Evolutionary conservation across 2,113 vertebrate species (phyloP), one percentile per base, ranked within the genome.

Genomic region (Xyrauchen texanus): DNA sequence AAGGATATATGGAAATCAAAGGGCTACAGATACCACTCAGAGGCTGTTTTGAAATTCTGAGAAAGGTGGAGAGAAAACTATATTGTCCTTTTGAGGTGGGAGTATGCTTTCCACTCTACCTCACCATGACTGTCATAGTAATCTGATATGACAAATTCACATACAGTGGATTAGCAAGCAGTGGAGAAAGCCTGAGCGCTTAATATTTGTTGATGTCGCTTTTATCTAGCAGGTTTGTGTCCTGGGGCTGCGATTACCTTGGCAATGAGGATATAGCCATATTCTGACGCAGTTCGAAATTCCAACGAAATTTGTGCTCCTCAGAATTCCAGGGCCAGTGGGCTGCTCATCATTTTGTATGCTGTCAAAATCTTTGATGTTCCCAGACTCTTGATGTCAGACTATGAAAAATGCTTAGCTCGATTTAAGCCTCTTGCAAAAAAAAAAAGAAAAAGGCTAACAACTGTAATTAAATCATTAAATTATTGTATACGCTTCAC

Each of bases 401-500:
- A 95, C 96, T 98, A 96, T 98, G 96, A 98, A 98, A 98, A 99
- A 98, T 97, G 96, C 96, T 98, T 97, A 98, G 97, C 97, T 98
- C 96, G 96, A 98, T 98, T 99, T 98, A 98, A 97, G 97, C 97
- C 96, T 96, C 96, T 96, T 91, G 94, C 95, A 96, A 34, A 98
- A 99, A 34, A 34, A 34, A 34, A 34, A 34, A 34, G 3, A 34
- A 98, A 98, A 96, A 95, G 94, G 94, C 96, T 99, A 99, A 99
- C 97, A 98, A 98, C 96, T 97, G 96, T 99, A 98, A 99, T 99
- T 99, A 99, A 99, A 99, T 99, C 97, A 98, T 99, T 99, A 99
- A 98, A 99, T 97, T 98, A 95, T 98, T 99, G 97, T 97, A 95
- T 97, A 96, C 92, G 95, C 96, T 97, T 96, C 95, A 96, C 95